Conservation (phyloP, 2,888 invertebrate species). For the Acleris literana region DNA sequence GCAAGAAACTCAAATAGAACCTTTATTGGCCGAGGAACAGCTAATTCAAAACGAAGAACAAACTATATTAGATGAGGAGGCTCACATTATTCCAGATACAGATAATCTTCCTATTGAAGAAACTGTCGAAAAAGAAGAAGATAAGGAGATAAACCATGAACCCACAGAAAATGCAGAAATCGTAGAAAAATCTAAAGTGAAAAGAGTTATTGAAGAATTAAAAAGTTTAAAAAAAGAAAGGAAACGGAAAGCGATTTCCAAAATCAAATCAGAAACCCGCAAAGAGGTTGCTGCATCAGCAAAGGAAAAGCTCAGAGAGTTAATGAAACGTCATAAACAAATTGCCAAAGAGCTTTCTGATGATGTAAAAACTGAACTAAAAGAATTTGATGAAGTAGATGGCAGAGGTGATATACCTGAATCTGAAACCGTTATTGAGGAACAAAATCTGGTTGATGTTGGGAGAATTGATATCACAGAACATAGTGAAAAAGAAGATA, state of each 20-base stretch:
- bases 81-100: constrained; percentile 26
- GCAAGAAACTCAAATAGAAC: constrained; percentile 35
- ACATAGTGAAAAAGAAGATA: constrained; percentile 39
- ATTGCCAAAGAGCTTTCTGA: constrained; percentile 67
- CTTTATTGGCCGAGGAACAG: constrained; percentile 39
- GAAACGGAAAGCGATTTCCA: constrained; percentile 72
- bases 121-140: constrained; percentile 15
- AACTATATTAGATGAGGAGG: constrained; percentile 15
- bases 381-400: constrained; percentile 48
- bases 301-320: constrained; percentile 77
- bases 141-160: constrained; percentile 32
- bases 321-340: constrained; percentile 78
- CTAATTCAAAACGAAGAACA: constrained; percentile 39
- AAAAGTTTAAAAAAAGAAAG: constrained; percentile 64
- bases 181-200: constrained; percentile 52
- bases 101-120: constrained; percentile 39
- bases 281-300: constrained; percentile 78
- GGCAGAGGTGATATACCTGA: constrained; percentile 67
- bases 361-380: constrained; percentile 48
- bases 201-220: constrained; percentile 62
- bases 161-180: constrained; percentile 42
- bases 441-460: constrained; percentile 7
- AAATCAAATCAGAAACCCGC: constrained; percentile 77
- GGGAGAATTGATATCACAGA: constrained; percentile 25
- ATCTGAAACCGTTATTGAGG: constrained; percentile 39